Evolutionary conservation across 2,888 invertebrate genomes (phyloP).

Genomic region (Phyto melanocephala): DNA sequence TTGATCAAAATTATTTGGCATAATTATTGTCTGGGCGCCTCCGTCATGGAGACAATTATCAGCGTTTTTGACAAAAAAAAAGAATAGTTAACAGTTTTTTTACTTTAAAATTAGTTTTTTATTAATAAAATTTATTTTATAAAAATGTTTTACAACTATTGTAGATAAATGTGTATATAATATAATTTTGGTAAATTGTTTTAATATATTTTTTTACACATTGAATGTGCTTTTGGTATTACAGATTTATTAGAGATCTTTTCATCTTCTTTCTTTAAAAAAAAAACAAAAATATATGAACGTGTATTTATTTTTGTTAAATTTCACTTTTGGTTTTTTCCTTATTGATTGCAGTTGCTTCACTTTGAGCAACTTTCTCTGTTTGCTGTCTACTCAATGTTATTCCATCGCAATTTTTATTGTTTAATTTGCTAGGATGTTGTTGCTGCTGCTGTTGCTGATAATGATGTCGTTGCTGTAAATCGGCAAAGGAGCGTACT

Average conservation of each 20-base stretch:
- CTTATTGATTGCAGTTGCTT: background rate
- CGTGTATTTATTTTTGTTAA: background rate
- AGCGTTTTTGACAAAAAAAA: no score
- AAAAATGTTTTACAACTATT: background rate
- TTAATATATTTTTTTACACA: background rate
- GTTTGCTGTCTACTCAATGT: background rate
- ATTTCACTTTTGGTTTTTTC: background rate
- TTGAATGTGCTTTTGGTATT: slow-evolving; percentile 22
- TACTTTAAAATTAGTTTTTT: background rate
- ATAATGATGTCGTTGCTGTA: slow-evolving; percentile 66
- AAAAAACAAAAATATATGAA: background rate
- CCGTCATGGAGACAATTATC: no score
- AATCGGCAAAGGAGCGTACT: slow-evolving; percentile 80
- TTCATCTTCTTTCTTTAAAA: background rate
- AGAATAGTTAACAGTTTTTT: no score
- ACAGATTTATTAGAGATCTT: background rate
- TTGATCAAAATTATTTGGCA: no score
- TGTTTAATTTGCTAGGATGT: slow-evolving; percentile 19
- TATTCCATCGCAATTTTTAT: slow-evolving; percentile 60
- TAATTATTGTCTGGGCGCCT: no score
- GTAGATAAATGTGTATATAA: no score
- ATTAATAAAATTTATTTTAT: background rate
- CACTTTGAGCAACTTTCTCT: background rate
- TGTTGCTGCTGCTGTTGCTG: slow-evolving; percentile 44
- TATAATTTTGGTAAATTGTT: background rate